Base-by-base conservation (phyloP, 2,888 invertebrate genomes). In the Drosophila atripex region DNA sequence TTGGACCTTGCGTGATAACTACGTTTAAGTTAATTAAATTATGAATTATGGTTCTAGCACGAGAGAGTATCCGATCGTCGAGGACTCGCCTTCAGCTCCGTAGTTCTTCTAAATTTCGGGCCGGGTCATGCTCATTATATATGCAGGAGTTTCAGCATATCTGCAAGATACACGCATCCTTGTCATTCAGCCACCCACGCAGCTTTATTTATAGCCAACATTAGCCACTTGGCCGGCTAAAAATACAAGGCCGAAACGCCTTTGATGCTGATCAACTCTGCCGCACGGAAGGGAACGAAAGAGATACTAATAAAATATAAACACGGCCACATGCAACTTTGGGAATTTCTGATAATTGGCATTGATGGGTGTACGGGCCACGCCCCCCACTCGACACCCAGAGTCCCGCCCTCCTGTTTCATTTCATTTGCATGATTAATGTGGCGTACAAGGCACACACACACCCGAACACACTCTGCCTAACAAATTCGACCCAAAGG, bases 141-240 rank as follows among this genome's bases (percentile, higher is more conserved):
- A 70, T 70, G 70, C 70, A 70, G 41, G 61, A 70, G 54, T 55
- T 70, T 49, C 54, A 47, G 52, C 52, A 69, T 65, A 70, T 70
- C 70, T 70, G 70, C 39, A 70, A 70, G 54, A 70, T 69, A 69
- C 60, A 70, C 70, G 70, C 70, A 69, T 55, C 54, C 61, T 30
- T 51, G 46, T 43, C 51, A 25, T 49, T 32, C 60, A 18, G 25
- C 43, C 61, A 38, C 66, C 45, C 53, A 59, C 60, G 43, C 57
- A n/a, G 38, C 50, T 49, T 51, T 78, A 78, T 73, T 68, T 77
- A 65, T 73, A 60, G 73, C 43, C 39, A 59, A 68, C 68, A 68
- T 68, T 68, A 68, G 58, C 51, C 58, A 75, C 58, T 77, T 51
- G 21, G 57, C 16, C 56, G 16, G 47, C 70, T 58, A 73, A 77